Base-by-base conservation (phyloP, 2,888 invertebrate species). In the Heteropelma amictum region DNA sequence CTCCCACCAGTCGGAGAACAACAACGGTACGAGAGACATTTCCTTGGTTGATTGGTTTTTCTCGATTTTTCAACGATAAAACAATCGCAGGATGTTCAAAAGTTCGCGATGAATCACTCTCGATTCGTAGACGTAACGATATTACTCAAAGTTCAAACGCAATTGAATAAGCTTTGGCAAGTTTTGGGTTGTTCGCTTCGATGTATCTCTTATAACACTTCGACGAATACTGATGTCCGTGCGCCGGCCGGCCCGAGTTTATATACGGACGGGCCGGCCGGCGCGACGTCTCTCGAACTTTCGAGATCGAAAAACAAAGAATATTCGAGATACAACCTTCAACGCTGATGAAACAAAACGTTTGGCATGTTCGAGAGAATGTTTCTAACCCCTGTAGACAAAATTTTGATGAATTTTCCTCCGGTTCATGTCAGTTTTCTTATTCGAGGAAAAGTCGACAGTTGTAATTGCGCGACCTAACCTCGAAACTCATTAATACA, bases 1-100 rank as follows among this genome's bases (percentile, higher is more conserved):
- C 85, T 95, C 94, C 95, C 95, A 95, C 95, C 95, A 95, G 87
- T 95, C 94, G 76, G 95, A 94, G 90, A 95, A 95, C 89, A 95
- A 90, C 89, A 95, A 91, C 80, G 95, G 95, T 89, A 95, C 91
- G 26, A 85, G 73, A 49, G 95, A 95, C 95, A 95, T 95, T 91
- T 92, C n/a, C n/a, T n/a, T n/a, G n/a, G n/a, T n/a, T n/a, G n/a
- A n/a, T 10, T 28, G 33, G 33, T 21, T 67, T 33, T 19, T 49
- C 21, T 26, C 7, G 49, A 35, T 38, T 38, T 14, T 64, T 33
- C 19, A 14, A 45, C 21, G 30, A 21, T 5, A 12, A 30, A 45
- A 28, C 10, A 1, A 33, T 21, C 1, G 17, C 12, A 10, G n/a
- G n/a, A n/a, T n/a, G n/a, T n/a, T n/a, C n/a, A n/a, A n/a, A n/a